These are phyloP conservation scores for Phataginus tricuspis DNA, from an alignment of 2,797 vertebrate genomes.

Conservation along the genomic window DNA sequence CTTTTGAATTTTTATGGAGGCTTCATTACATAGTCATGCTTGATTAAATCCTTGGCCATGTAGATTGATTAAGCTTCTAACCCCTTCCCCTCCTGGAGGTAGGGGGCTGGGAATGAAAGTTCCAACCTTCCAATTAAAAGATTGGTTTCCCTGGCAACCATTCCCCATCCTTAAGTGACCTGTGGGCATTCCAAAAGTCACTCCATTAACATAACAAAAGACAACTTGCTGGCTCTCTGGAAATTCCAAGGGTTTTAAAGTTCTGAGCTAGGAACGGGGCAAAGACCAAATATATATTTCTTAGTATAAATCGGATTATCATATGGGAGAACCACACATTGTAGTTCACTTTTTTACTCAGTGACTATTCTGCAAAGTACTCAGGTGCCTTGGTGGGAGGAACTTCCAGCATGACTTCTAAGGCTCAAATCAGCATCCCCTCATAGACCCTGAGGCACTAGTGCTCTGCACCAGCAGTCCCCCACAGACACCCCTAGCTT, in stretches of 20 bases:
- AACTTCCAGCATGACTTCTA: not conserved
- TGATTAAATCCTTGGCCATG: not conserved
- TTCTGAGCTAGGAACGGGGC: not conserved
- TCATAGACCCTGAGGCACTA: not conserved
- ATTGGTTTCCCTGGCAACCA: not conserved
- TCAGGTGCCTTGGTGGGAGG: not conserved
- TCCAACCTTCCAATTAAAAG: not conserved
- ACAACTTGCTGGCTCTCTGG: not conserved
- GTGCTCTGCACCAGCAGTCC: not conserved
- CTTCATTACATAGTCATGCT: not conserved
- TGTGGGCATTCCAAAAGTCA: not conserved
- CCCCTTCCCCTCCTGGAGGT: not conserved
- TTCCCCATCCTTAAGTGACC: not conserved
- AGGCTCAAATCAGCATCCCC: not conserved
- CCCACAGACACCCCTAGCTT: not conserved
- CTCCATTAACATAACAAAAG: not conserved
- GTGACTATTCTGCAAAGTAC: not conserved
- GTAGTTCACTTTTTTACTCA: not conserved
- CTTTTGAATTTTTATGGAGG: not conserved
- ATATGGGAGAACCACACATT: not conserved
- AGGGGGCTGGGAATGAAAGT: not conserved
- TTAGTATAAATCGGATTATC: not conserved
- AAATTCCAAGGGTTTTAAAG: not conserved
- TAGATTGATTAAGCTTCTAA: not conserved
- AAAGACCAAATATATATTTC: not conserved